Evolutionary conservation across 2,113 vertebrate species (phyloP), one percentile per base, ranked within the genome.

Genomic region (Puffinus mauretanicus): DNA sequence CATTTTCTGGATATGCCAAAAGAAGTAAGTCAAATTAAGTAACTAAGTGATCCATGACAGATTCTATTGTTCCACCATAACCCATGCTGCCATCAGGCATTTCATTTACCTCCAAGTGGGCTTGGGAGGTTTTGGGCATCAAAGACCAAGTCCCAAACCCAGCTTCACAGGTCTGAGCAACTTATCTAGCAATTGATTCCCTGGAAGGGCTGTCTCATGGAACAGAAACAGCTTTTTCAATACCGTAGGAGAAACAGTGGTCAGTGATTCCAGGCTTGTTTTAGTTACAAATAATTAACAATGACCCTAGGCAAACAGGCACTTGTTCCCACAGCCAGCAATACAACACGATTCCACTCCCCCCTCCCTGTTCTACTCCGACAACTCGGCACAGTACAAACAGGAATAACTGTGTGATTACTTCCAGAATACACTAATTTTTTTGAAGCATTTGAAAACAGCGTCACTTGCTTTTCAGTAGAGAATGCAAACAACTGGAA

Each of bases 201-300:
- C 18, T 57, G 21, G 20, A 67, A 94, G 30, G 20, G 9, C 62
- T 76, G 29, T 25, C 58, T 65, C 30, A 21, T 0, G 2, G 46
- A 88, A 72, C 32, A 78, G 24, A 58, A 73, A 44, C 17, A 44
- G 15, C 3, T 91, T 86, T 71, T 91, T 70, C 70, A 58, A 17
- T 20, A 64, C 9, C 4, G 4, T 2, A 49, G 38, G 34, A 85
- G 22, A 87, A 86, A 29, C 9, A 62, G 14, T 13, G 21, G 42
- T 46, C 81, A 81, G 38, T 12, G 52, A 79, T 89, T 82, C 71
- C 10, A 7, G 44, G 60, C 62, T 64, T 67, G 16, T 22, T 73
- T 42, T 72, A 64, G 27, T 80, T 72, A 92, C 49, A 88, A 90
- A 90, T 72, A 82, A 93, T 93, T 90, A 94, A 93, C 82, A 38